Percentiles rank a stretch among this genome's conserved stretches.
Conservation (phyloP, 2,113 vertebrate genomes). For the Emydura subglobosa region DNA sequence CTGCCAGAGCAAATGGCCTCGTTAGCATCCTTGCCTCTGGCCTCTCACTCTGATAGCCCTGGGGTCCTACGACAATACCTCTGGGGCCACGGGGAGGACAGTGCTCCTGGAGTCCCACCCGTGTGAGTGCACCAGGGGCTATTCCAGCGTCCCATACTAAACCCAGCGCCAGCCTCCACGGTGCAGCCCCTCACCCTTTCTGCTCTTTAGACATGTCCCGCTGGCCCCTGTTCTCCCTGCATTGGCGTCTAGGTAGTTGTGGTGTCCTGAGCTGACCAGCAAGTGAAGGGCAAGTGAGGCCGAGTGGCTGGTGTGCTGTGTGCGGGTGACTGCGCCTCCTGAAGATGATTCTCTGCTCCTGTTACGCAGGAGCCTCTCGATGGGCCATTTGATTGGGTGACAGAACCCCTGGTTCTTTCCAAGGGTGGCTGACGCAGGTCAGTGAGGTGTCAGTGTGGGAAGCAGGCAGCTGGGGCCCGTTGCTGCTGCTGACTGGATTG, state of each 20-base stretch:
- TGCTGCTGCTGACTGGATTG: background rate
- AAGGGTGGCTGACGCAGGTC: background rate
- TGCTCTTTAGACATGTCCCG: background rate
- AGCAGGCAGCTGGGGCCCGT: background rate
- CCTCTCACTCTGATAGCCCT: background rate
- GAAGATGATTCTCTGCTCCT: background rate
- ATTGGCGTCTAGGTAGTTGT: background rate
- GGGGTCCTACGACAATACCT: background rate
- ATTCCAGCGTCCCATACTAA: background rate
- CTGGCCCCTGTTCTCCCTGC: background rate
- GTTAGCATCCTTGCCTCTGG: background rate
- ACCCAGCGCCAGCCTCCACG: background rate
- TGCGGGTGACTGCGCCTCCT: too few relatives aligned
- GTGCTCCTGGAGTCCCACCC: background rate
- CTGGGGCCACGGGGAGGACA: background rate
- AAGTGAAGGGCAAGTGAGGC: background rate
- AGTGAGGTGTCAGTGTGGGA: background rate
- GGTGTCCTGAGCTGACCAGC: background rate
- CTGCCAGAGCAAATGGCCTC: constrained; percentile 57
- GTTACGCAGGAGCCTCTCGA: background rate
- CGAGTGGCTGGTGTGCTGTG: too few relatives aligned
- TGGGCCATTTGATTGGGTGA: background rate
- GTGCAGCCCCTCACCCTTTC: background rate
- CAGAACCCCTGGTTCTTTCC: background rate
- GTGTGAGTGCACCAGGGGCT: background rate